These are phyloP conservation scores for Oxycera nigricornis DNA, from an alignment of 2,888 invertebrate species.

Conservation along the genomic window DNA sequence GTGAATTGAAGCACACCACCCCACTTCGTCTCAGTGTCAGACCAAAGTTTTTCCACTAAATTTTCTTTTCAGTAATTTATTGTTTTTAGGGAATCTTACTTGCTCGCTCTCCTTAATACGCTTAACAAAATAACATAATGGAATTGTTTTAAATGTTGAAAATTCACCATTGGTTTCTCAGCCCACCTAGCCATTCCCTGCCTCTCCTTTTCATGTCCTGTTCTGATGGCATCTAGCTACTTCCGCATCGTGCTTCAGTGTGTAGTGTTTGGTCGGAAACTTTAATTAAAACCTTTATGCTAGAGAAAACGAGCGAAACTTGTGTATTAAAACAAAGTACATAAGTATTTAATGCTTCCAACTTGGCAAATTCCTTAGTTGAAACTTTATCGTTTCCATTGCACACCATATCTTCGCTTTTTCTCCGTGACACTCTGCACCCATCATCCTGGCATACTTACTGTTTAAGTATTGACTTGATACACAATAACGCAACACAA, in stretches of 20 bases:
- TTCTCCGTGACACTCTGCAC: not conserved
- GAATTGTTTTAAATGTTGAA: conserved; percentile 29
- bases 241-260: not conserved
- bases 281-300: conserved; percentile 43
- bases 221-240: not conserved
- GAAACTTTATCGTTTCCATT: conserved; percentile 18
- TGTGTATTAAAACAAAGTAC: conserved; percentile 41
- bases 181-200: not conserved
- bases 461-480: not conserved
- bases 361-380: conserved; percentile 40
- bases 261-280: conserved; percentile 23
- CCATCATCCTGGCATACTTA: no score
- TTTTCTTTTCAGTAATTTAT: not conserved
- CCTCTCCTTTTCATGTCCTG: no score
- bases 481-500: not conserved
- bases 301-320: conserved; percentile 37
- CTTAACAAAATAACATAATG: conserved; percentile 31
- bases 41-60: not conserved
- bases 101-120: conserved; percentile 2
- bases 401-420: not conserved
- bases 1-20: not conserved
- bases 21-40: not conserved
- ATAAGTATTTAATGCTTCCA: conserved; percentile 43
- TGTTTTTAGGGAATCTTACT: conserved; percentile 7
- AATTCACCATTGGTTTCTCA: conserved; percentile 17